A percentile compares a stretch with the other conserved stretches of the same genome.
Conservation (phyloP, 1,140 invertebrate species). For the Zaprionus capensis region DNA sequence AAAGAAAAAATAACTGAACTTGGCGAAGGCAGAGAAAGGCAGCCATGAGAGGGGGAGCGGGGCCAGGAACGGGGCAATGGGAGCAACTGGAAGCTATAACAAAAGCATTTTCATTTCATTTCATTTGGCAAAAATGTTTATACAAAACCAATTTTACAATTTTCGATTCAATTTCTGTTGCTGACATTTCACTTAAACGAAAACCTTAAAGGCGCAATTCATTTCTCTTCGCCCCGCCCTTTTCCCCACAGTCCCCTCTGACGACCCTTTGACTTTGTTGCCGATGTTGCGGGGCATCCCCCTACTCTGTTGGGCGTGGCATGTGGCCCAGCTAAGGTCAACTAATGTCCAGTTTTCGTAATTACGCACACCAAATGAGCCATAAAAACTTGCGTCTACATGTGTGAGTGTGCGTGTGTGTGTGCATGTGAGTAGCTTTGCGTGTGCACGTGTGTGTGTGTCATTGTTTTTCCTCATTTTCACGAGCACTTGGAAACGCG, state of each 20-base stretch:
- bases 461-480: conserved; percentile 41
- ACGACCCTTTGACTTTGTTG: conserved; percentile 36
- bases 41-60: conserved; percentile 1
- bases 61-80: neutral
- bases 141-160: conserved; percentile 83
- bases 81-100: conserved; percentile 53
- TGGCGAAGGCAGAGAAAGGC: conserved; percentile 40
- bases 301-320: conserved; percentile 11
- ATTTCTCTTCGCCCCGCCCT: conserved; percentile 33
- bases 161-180: conserved; percentile 82
- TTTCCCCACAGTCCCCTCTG: neutral
- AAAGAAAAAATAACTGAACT: conserved; percentile 31
- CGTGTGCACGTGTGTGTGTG: conserved; percentile 8
- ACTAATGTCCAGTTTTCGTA: conserved; percentile 37
- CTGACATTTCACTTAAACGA: conserved; percentile 83
- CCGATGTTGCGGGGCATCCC: neutral
- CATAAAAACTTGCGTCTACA: conserved; percentile 37
- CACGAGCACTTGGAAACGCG: conserved; percentile 58
- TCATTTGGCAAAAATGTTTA: conserved; percentile 78
- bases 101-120: conserved; percentile 81
- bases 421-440: neutral
- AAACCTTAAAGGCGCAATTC: conserved; percentile 82
- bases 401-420: neutral
- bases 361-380: conserved; percentile 32
- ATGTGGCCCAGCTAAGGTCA: conserved; percentile 26